Evolutionary conservation across 2,113 vertebrate species (phyloP), one percentile per base, ranked within the genome.

Genomic region (Mesocricetus auratus): DNA sequence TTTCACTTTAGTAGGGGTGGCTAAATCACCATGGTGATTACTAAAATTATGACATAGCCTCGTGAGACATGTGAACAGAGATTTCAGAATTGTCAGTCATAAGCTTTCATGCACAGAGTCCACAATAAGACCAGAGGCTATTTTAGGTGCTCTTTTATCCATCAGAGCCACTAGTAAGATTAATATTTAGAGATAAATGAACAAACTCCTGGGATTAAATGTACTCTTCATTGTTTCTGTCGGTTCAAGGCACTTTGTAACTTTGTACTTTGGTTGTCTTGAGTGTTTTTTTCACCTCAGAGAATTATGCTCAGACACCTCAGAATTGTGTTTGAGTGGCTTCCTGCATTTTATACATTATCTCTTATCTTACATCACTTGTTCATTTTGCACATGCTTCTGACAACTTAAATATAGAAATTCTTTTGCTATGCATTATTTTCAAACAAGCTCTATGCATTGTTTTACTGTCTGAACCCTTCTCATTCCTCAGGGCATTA

Each of bases 1-100:
- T 95, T 97, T 93, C 89, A 53, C 94, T 97, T 94, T 96, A 91
- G 82, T 86, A 77, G 39, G 91, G 90, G 81, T 82, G 86, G 86
- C 90, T 93, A 94, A 96, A 97, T 98, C 94, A 95, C 94, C 96
- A 96, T 95, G 93, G 97, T 96, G 96, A 97, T 97, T 74, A 93
- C 82, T 95, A 92, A 97, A 96, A 97, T 96, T 89, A 96, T 0
- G 29, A 91, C 78, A 86, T 6, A 16, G 93, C 56, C 89, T 78
- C 93, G 19, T 19, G 86, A 96, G 62, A 79, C 62, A 7, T 47
- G 47, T 58, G 82, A 98, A 86, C 89, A 93, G 73, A 82, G 86
- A 95, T 97, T 95, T 95, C 86, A 89, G 45, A 90, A 79, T 10
- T 94, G 95, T 96, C 96, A 94, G 0, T 97, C 93, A 81, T 31